A percentile compares a stretch with the other conserved stretches of the same genome.
Conservation (phyloP, 2,797 vertebrate species). For the Petrocephalus schoutedeni region DNA sequence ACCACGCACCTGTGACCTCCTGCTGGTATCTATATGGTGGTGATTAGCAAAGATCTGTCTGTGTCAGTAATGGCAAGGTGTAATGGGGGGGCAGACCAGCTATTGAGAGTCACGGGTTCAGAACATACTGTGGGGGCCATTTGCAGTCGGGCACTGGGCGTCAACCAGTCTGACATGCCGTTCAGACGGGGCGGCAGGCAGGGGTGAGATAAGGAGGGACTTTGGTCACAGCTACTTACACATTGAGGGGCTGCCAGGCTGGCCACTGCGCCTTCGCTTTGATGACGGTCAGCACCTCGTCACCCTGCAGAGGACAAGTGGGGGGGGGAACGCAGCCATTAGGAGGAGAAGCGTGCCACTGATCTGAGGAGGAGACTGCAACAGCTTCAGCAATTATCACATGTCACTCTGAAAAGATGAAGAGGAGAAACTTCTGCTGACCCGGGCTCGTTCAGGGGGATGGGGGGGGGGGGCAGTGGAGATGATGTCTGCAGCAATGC, state of each 20-base stretch:
- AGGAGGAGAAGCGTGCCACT: background rate
- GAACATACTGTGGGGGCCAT: background rate
- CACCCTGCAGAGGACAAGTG: constrained; percentile 68
- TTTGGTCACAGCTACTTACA: constrained; percentile 73
- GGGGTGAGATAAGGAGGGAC: background rate
- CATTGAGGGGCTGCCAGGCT: constrained; percentile 92
- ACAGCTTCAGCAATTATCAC: constrained; percentile 6
- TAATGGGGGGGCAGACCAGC: background rate
- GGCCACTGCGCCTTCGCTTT: constrained; percentile 99
- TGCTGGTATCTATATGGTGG: background rate
- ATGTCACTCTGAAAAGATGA: background rate
- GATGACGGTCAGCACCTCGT: constrained; percentile 95
- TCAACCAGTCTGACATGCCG: background rate
- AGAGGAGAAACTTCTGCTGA: background rate
- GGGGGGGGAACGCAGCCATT: constrained; percentile 26
- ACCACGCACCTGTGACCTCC: background rate
- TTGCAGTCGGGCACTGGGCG: background rate
- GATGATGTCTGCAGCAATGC: constrained; percentile 18
- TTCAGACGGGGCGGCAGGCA: background rate
- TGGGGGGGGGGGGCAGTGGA: background rate
- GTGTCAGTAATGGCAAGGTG: background rate
- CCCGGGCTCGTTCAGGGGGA: constrained; percentile 13
- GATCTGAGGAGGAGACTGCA: background rate
- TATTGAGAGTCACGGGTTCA: background rate
- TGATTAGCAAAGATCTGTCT: background rate